A percentile compares a stretch with the other conserved stretches of the same genome.
phyloP scores from a whole-genome alignment of 2,113 vertebrate genomes.

The Himantopus leucocephalus region DNA sequence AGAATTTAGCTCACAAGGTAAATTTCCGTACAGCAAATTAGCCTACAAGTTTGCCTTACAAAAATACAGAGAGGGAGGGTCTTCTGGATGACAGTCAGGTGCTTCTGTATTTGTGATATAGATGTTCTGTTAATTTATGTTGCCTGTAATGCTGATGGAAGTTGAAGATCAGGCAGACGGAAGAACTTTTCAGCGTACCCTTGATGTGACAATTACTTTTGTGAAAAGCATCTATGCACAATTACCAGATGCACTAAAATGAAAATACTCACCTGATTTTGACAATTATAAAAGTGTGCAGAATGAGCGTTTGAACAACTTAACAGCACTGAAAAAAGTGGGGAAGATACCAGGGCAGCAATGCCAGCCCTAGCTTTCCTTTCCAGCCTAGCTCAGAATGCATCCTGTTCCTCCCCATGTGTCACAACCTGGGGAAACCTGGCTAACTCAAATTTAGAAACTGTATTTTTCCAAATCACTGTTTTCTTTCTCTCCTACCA shows the following conservation, averaged over 20 bases:
- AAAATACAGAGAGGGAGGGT: background rate
- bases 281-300: background rate
- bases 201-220: background rate
- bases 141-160: background rate
- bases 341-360: background rate
- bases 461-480: background rate
- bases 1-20: background rate
- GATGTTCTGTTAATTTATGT: background rate
- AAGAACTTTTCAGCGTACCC: background rate
- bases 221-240: background rate
- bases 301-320: rapidly evolving
- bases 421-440: background rate
- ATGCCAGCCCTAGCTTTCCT: background rate
- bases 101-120: background rate
- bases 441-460: background rate
- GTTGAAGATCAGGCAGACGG: background rate
- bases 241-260: background rate
- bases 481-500: background rate
- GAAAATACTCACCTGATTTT: background rate
- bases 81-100: background rate
- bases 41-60: background rate
- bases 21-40: background rate
- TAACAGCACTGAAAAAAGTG: background rate
- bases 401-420: background rate
- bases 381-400: background rate